Conservation (phyloP, 2,888 invertebrate species). For the Molorchus minor region DNA sequence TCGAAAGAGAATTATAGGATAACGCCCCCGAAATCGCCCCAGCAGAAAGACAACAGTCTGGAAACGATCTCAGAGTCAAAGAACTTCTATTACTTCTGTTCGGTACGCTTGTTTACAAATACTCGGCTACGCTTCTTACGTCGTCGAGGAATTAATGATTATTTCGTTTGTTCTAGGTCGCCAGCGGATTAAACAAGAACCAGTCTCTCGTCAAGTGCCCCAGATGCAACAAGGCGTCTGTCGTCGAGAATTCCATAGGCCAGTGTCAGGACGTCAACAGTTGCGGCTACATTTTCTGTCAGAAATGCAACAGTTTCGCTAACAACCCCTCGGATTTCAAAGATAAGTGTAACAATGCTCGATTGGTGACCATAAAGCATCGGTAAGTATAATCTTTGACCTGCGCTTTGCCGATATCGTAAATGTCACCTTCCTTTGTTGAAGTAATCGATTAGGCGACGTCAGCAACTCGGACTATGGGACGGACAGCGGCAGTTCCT, state of each 20-base stretch:
- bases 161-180: conserved; percentile 48
- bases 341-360: conserved; percentile 53
- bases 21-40: conserved; percentile 54
- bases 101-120: too few species aligned
- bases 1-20: conserved; percentile 54
- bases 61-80: conserved; percentile 41
- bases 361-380: conserved; percentile 20
- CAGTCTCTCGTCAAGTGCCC: conserved; percentile 56
- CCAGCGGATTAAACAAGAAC: conserved; percentile 45
- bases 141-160: too few species aligned
- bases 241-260: conserved; percentile 55
- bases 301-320: conserved; percentile 55
- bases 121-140: too few species aligned
- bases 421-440: background rate
- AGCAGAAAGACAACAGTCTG: conserved; percentile 35
- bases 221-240: conserved; percentile 50
- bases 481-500: conserved; percentile 33
- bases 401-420: background rate
- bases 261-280: conserved; percentile 53
- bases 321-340: conserved; percentile 54
- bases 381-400: conserved; percentile 11
- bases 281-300: conserved; percentile 58
- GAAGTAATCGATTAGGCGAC: conserved; percentile 33
- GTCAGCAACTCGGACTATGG: conserved; percentile 42
- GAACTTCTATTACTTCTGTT: conserved; percentile 44